A percentile compares a stretch with the other conserved stretches of the same genome.
These are phyloP conservation scores for Poecilobothrus nobilitatus DNA, from an alignment of 2,888 invertebrate genomes.

Conservation along the genomic window DNA sequence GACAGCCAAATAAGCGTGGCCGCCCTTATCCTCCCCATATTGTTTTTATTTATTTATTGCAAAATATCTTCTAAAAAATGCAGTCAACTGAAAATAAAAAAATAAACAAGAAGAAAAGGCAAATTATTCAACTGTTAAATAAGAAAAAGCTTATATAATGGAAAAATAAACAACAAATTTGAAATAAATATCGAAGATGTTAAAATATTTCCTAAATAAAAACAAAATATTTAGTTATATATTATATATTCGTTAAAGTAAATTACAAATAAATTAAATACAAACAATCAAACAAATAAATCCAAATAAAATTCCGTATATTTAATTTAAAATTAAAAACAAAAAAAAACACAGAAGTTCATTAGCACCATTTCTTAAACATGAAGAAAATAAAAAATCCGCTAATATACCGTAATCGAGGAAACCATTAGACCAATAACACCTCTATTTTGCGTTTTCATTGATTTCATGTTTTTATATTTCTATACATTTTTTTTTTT, in stretches of 20 bases:
- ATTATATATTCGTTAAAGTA: no score
- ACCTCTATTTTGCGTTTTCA: constrained; percentile 4
- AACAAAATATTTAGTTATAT: no score
- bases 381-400: background rate
- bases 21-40: constrained; percentile 41
- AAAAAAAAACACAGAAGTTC: background rate
- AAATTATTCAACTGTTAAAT: constrained; percentile 10
- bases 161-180: background rate
- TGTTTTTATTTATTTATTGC: constrained; percentile 21
- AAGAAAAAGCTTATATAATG: constrained; percentile 7
- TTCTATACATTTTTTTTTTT: no score
- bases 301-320: no score
- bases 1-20: constrained; percentile 44
- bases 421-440: constrained; percentile 6
- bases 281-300: no score
- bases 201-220: no score
- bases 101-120: no score
- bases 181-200: no score
- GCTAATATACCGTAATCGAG: constrained; percentile 4
- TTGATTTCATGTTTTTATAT: background rate
- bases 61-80: constrained; percentile 12
- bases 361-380: constrained; percentile 4
- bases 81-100: constrained; percentile 19
- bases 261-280: no score
- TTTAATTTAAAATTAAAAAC: no score